Base-by-base conservation (phyloP, 2,113 vertebrate genomes). In the Cyanoramphus novaezelandiae region DNA sequence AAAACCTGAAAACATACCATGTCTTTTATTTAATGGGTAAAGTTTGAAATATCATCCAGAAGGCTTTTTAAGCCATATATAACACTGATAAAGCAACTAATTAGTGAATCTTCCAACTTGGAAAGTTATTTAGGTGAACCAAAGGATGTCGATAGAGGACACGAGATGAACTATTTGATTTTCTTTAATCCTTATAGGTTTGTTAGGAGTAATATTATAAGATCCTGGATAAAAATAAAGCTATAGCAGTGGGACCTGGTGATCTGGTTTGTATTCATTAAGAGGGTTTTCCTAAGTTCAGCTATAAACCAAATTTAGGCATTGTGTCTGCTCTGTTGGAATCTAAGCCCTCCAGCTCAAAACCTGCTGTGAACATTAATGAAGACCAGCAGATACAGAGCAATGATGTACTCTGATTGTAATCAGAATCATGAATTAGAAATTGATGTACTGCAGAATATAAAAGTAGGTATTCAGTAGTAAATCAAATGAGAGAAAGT, bases 351-450 rank as follows among this genome's bases (percentile, higher is more conserved):
- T 88, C 25, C 28, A 57, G 65, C 57, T 93, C 57, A 59, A 72
- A 92, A 91, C 19, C 17, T 77, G 17, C 35, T 75, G 63, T 78
- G 92, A 94, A 28, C 55, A 13, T 77, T 92, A 93, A 86, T 75
- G 91, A 90, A 92, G 77, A 93, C 43, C 68, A 88, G 86, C 60
- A 82, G 70, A 97, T 52, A 92, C 5, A 92, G 69, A 89, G 25
- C 59, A 71, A 44, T 57, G 71, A 77, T 87, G 70, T 62, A 53
- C 62, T 35, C 69, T 97, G 96, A 97, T 96, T 97, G 96, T 92
- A 96, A 96, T 97, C 95, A 97, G 89, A 80, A 72, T 64, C 9
- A 57, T 78, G 80, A 95, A 80, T 83, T 85, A 92, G 90, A 89
- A 93, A 77, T 72, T 94, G 71, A 90, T 91, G 72, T 69, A 25